Evolutionary conservation across 2,888 invertebrate species (phyloP).

Genomic region (Masnerella sp.): DNA sequence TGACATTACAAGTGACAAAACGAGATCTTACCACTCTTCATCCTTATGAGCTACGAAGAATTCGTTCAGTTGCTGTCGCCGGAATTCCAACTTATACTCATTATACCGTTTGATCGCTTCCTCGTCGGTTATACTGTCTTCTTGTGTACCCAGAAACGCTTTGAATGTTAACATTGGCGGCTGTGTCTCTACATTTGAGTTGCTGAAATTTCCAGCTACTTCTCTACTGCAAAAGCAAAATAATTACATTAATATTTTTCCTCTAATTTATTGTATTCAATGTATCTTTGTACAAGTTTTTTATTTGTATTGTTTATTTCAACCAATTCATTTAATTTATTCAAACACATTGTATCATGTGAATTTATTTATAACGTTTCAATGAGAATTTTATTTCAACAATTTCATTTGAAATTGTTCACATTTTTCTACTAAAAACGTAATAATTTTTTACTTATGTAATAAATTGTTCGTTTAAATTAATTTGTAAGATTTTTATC

Average conservation of each 20-base stretch:
- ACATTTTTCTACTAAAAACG: too few relatives aligned
- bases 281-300: too few relatives aligned
- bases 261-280: too few relatives aligned
- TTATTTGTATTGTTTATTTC: too few relatives aligned
- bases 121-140: conserved; percentile 98
- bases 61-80: conserved; percentile 96
- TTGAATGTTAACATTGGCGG: conserved; percentile 98
- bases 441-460: too few relatives aligned
- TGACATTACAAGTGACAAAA: not conserved
- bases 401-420: too few relatives aligned
- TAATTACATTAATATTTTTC: not conserved
- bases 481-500: too few relatives aligned
- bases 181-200: conserved; percentile 84
- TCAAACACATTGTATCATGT: too few relatives aligned
- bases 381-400: too few relatives aligned
- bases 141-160: conserved; percentile 96
- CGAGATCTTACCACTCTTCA: conserved; percentile 95
- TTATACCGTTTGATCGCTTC: conserved; percentile 98
- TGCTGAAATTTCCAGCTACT: conserved; percentile 75
- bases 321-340: too few relatives aligned
- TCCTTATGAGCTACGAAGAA: conserved; percentile 99
- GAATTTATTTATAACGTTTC: too few relatives aligned
- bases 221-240: conserved; percentile 68
- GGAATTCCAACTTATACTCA: conserved; percentile 98
- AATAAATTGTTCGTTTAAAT: too few relatives aligned